These are phyloP conservation scores for Sebastes hubbsi DNA, from an alignment of 2,797 vertebrate species.

Conservation along the genomic window DNA sequence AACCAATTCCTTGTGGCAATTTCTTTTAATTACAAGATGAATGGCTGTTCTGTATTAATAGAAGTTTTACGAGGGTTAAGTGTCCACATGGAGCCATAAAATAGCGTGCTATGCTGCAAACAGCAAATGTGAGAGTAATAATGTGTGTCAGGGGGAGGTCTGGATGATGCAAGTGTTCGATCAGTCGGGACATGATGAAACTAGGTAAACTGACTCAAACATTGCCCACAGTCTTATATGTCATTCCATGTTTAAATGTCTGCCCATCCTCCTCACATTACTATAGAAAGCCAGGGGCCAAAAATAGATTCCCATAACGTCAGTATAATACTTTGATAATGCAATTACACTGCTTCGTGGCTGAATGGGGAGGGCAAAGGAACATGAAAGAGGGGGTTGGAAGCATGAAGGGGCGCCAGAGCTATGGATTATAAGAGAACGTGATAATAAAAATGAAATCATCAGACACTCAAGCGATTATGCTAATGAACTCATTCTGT, in stretches of 20 bases:
- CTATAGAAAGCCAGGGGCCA: constrained; percentile 56
- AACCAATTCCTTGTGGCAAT: constrained; percentile 45
- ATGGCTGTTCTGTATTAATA: constrained; percentile 50
- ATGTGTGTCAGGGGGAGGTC: constrained; percentile 18
- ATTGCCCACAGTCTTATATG: constrained; percentile 29
- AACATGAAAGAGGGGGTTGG: constrained; percentile 65
- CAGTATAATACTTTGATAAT: constrained; percentile 70
- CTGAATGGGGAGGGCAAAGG: constrained; percentile 63
- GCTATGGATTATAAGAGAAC: constrained; percentile 72
- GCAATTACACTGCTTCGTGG: constrained; percentile 68
- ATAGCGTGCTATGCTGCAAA: constrained; percentile 19
- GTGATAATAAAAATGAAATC: constrained; percentile 77
- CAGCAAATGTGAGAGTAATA: constrained; percentile 30
- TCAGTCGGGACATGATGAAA: constrained; percentile 40
- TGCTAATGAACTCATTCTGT: constrained; percentile 74
- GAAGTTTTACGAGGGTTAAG: constrained; percentile 55
- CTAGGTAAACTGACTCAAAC: constrained; percentile 32
- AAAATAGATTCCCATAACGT: constrained; percentile 66
- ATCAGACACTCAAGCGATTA: constrained; percentile 77
- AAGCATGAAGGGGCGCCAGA: constrained; percentile 33
- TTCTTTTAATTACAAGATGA: constrained; percentile 58
- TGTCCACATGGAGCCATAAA: constrained; percentile 31
- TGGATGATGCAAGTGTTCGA: constrained; percentile 28
- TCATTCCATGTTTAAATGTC: constrained; percentile 47
- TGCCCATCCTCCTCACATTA: constrained; percentile 33